Conservation (phyloP, 2,113 vertebrate species). For the Microcebus murinus region DNA sequence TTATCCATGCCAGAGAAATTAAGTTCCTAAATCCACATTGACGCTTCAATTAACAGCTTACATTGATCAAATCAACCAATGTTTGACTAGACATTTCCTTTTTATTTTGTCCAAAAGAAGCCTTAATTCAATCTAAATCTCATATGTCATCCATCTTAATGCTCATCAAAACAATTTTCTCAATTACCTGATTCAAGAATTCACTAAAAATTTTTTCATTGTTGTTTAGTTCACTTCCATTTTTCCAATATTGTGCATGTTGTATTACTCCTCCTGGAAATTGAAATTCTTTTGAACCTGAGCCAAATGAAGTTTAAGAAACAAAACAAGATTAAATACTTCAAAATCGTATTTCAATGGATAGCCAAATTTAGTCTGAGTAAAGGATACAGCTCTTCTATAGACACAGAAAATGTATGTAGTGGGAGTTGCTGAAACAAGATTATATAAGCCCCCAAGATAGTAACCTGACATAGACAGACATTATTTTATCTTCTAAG, state of each 20-base stretch:
- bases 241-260: conserved; percentile 79
- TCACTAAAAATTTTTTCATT: conserved; percentile 81
- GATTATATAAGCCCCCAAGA: background rate
- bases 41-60: background rate
- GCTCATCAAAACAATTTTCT: background rate
- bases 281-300: conserved; percentile 79
- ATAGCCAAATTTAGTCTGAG: background rate
- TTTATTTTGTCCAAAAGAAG: conserved; percentile 17
- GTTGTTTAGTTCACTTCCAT: conserved; percentile 64
- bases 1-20: background rate
- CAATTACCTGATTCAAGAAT: conserved; percentile 81
- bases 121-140: background rate
- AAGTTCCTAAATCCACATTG: background rate
- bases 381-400: background rate
- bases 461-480: background rate
- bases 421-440: background rate
- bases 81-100: background rate
- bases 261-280: conserved; percentile 85
- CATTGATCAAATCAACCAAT: background rate
- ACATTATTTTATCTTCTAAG: background rate
- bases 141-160: background rate
- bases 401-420: background rate
- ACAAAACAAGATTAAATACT: background rate
- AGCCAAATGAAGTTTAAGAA: conserved; percentile 50
- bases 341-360: background rate